Evolutionary conservation across 2,797 vertebrate species (phyloP), one percentile per base, ranked within the genome.

Genomic region (Microctenopoma steveboyesi): DNA sequence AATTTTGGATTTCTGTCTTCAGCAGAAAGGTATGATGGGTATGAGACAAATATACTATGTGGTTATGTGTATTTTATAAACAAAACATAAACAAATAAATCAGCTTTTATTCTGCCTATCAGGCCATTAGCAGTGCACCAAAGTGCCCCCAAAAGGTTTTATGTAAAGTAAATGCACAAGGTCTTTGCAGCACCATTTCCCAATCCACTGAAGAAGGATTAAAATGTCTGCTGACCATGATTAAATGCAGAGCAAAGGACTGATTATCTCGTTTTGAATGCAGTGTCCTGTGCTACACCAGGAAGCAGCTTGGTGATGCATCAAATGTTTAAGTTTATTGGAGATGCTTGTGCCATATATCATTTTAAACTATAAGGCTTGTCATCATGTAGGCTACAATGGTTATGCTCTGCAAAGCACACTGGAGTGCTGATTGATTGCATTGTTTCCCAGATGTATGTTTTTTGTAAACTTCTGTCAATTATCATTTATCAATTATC

Each of bases 271-370:
- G 46, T 51, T 64, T 39, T 58, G 52, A 60, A 75, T 46, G 57
- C 63, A 33, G 58, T 53, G 18, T 78, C 48, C 49, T 48, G 16
- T 54, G 56, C 51, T 5, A 27, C 54, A 53, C 30, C 58, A 50
- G 39, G 63, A 72, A 57, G 66, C 43, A 66, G 37, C 66, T 28
- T 28, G 55, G 57, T 27, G 55, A 74, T 74, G 59, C 53, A 76
- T 85, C 69, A 74, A 67, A 72, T 56, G 46, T 74, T 69, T 49
- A 60, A 50, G 79, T 76, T 37, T 78, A 82, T 69, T 64, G 59
- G 57, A 43, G 52, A 51, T 40, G 15, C 69, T 14, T 2, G 9
- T 52, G 56, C 61, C 33, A 73, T 79, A 74, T 43, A 65, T 83
- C 28, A 63, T 30, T 49, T 63, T 82, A 69, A 59, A 55, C 56